Conservation (phyloP, 2,113 vertebrate genomes). For the Chlorodrepanis virens region DNA sequence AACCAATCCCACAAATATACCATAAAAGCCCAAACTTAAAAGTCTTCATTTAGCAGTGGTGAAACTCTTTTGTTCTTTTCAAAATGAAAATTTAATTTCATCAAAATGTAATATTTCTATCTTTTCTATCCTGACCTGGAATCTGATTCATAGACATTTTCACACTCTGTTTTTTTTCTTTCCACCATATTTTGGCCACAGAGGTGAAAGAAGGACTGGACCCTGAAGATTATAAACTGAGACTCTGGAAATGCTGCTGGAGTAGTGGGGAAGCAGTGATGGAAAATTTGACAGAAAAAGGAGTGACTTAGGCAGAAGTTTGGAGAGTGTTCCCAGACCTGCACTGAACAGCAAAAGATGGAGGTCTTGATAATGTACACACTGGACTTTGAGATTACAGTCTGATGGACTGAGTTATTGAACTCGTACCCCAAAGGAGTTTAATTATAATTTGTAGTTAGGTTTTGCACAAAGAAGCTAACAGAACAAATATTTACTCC, state of each 20-base stretch:
- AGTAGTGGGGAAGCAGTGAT: not conserved
- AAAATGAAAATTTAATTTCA: not conserved
- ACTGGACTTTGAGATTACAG: not conserved
- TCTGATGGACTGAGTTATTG: not conserved
- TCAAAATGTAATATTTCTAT: not conserved
- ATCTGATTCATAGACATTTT: not conserved
- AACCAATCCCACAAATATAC: not conserved
- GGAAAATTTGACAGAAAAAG: not conserved
- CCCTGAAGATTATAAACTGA: not conserved
- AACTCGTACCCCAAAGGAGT: not conserved
- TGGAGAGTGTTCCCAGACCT: not conserved
- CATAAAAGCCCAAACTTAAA: not conserved
- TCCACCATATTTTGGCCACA: not conserved
- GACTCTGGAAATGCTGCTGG: not conserved
- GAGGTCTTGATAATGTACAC: not conserved
- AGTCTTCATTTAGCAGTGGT: not conserved
- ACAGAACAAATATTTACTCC: not conserved
- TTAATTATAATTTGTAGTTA: not conserved
- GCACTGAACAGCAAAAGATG: not conserved
- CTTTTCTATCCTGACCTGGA: not conserved
- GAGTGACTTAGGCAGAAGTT: not conserved
- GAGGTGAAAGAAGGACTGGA: not conserved
- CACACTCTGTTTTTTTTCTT: not conserved
- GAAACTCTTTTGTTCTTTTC: not conserved
- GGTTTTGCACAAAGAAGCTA: not conserved